A percentile compares a stretch with the other conserved stretches of the same genome.
phyloP scores from a whole-genome alignment of 2,113 vertebrate genomes.

The Colinus virginianus region DNA sequence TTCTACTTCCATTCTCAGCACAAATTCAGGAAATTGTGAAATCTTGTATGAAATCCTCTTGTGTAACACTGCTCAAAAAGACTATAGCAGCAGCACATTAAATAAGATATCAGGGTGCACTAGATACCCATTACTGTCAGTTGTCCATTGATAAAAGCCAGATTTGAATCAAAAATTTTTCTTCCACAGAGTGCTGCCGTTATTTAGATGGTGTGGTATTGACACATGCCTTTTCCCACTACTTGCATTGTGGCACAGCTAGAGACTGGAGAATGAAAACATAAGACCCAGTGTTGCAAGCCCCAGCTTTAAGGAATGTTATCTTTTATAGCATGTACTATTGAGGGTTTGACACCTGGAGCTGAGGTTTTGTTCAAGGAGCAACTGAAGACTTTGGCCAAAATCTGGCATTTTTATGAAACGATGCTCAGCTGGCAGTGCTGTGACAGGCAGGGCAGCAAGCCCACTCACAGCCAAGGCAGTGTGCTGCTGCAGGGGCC shows the following conservation, averaged over 20 bases:
- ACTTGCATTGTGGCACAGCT: background rate
- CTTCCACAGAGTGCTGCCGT: background rate
- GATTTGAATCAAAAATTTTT: background rate
- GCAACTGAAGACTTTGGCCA: background rate
- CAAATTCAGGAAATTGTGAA: background rate
- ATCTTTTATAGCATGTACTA: background rate
- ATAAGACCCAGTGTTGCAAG: background rate
- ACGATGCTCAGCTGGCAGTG: background rate
- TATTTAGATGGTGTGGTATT: background rate
- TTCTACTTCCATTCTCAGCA: background rate
- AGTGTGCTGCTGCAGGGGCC: background rate
- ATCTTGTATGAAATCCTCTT: constrained; percentile 24
- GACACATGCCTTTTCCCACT: background rate
- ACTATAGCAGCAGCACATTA: background rate
- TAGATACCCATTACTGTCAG: background rate
- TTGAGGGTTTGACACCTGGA: background rate
- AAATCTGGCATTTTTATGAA: background rate
- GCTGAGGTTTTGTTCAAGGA: background rate
- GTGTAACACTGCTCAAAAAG: background rate
- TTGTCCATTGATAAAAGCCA: background rate
- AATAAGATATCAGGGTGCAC: background rate
- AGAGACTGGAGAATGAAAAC: background rate
- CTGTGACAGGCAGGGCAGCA: background rate
- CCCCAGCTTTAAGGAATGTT: background rate
- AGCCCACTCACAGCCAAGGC: background rate